Base-by-base conservation (phyloP, 2,797 vertebrate genomes). In the Danio tinwini region DNA sequence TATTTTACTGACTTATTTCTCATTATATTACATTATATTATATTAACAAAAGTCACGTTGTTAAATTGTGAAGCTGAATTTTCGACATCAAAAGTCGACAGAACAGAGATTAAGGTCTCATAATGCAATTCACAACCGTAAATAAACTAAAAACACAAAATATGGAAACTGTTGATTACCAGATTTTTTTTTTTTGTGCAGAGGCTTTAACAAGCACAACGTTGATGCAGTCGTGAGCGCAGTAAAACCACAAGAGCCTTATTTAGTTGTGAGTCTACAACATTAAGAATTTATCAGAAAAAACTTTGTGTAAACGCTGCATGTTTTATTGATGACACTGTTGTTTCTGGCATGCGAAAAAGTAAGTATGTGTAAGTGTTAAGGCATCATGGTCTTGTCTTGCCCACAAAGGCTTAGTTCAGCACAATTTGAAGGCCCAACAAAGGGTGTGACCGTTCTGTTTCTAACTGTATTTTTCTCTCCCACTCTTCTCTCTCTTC, bases 291-390 rank as follows among this genome's bases (percentile, higher is more conserved):
- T 58, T 47, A 56, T 64, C 59, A 56, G 21, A 39, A 14, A 74
- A 80, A 73, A 56, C 40, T 42, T 29, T 65, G 29, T 45, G 69
- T 65, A 73, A 70, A 80, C 11, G 5, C 19, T 53, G 55, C 67
- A 77, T 72, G 29, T 68, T 76, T 73, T 62, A 72, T 75, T 72
- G 73, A 80, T 72, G 73, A 80, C 78, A 61, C 16, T 47, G n/a
- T 76, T 80, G 19, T 68, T 78, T 82, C 68, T 55, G 49, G 21
- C 74, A 76, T 58, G 47, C 79, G 40, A 56, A 63, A 56, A 49
- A 49, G 53, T 40, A 62, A 61, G 14, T 19, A 56, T 10, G 53
- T 64, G 2, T 64, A 65, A 64, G 58, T 77, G 78, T 75, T 71
- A 74, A 74, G 40, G 39, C 39, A 47, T 72, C 12, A 16, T 78